Evolutionary conservation across 2,797 vertebrate genomes (phyloP).

Genomic region (Halcyon chelicuti): DNA sequence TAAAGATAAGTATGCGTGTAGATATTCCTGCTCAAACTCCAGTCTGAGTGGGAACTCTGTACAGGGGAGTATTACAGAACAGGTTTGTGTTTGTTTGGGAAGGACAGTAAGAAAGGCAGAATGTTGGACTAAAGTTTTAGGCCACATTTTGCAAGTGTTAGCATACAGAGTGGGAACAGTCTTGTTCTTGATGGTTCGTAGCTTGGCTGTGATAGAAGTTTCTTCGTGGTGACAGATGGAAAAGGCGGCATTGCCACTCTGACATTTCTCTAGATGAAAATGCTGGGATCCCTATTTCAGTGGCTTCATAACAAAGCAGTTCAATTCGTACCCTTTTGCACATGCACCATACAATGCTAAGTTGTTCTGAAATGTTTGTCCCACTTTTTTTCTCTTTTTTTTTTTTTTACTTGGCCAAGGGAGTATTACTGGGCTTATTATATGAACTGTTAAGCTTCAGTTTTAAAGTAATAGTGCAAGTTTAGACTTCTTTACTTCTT

Average conservation of each 20-base stretch:
- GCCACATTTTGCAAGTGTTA: background rate
- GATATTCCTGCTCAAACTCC: fast-evolving
- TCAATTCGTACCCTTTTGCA: background rate
- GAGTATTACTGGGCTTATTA: background rate
- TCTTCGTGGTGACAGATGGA: background rate
- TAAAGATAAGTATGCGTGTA: fast-evolving
- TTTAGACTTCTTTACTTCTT: background rate
- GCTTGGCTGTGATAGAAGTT: background rate
- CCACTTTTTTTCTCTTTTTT: background rate
- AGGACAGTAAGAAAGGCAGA: no score
- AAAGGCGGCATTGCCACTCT: background rate
- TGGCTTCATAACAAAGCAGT: background rate
- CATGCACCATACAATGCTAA: fast-evolving
- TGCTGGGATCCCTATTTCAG: background rate
- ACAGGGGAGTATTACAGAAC: fast-evolving
- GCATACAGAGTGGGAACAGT: fast-evolving
- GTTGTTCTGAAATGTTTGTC: background rate
- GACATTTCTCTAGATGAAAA: background rate
- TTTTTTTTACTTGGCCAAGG: background rate
- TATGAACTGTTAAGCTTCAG: background rate
- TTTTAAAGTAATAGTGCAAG: background rate
- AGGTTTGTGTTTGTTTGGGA: background rate
- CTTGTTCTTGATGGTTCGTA: fast-evolving
- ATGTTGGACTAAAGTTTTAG: background rate
- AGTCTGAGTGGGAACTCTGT: fast-evolving